Base-by-base conservation (phyloP, 2,888 invertebrate genomes). In the Neoitamus cyanurus region DNA sequence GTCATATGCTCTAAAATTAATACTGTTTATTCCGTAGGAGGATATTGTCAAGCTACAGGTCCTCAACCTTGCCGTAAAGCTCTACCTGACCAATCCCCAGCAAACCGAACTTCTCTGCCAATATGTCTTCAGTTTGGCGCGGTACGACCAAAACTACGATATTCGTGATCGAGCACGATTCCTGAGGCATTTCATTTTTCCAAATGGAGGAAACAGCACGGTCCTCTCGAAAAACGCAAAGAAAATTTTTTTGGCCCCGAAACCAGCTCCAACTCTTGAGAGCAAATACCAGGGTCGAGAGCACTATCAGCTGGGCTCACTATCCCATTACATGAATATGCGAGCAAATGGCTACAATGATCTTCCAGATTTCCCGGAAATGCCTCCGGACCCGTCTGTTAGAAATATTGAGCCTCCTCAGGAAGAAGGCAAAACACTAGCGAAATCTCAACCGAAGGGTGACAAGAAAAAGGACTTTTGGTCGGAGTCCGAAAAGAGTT, bases 131-230 rank as follows among this genome's bases (percentile, higher is more conserved):
- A 97, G 95, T 87, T 92, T 99, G 88, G 98, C 99, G 0, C 96
- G 98, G 88, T 99, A 99, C 91, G 99, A 99, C 93, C 96, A 96
- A 88, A 98, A 98, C 92, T 99, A 99, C 90, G 99, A 99, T 92
- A 98, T 99, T 83, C 93, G 99, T 30, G 99, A 99, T 92, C 93
- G 98, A 9, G 97, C 98, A 3, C 93, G 99, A 30, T 95, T 99
- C 89, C 92, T 99, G 83, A 94, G 96, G 13, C 95, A 95, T 86
- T 95, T 97, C 88, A 93, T 97, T 34, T 94, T 96, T 87, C 95
- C 89, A 87, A 92, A 92, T 86, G 92, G 92, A 9, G 91, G 91
- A 13, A 83, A 30, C 46, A 92, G 93, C 58, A 88, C 87, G 86
- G 92, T 93, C 77, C 92, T 97, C 30, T 92, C 94, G 0, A 93